Evolutionary conservation across 1,140 invertebrate species (phyloP), one percentile per base, ranked within the genome.

Genomic region (Drosophila erecta): DNA sequence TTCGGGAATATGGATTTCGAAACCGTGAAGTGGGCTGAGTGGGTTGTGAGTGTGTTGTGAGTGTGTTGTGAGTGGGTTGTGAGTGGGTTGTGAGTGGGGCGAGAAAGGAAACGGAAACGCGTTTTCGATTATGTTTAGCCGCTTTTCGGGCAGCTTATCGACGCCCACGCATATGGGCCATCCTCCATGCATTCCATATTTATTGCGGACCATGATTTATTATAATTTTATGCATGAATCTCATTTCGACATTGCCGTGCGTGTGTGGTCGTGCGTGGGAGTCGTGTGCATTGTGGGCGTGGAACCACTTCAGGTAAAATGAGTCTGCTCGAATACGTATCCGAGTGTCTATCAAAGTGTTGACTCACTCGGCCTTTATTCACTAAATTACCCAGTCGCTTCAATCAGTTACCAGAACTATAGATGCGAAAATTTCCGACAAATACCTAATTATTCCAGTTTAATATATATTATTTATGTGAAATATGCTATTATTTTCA

Each of bases 161-260:
- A 86, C 75, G 84, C 75, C 78, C 70, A 72, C 79, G 70, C 70
- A 87, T 64, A 83, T 71, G 55, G 47, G 41, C 35, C 41, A 56
- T 46, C 46, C 58, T 43, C 56, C 37, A 51, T 51, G 76, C 64
- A 73, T 76, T 73, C 79, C 84, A 89, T 89, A 87, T 87, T 87
- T 87, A 87, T 87, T 83, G 84, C 76, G 71, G 56, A 41, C 76
- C 71, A 89, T 87, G 83, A 87, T 87, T 87, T 87, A 87, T 87
- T 87, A 87, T 87, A 87, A 87, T 87, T 83, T 87, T 87, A 87
- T 87, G 75, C 83, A 87, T 87, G 83, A 89, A 87, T 89, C 83
- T 79, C 37, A 30, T 33, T 49, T 12, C 64, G 20, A 51, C 41
- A 33, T 8, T 35, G 33, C 30, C 20, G 30, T 35, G 47, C 20